Base-by-base conservation (phyloP, 2,113 vertebrate species). In the Onychorhynchus coronatus region DNA sequence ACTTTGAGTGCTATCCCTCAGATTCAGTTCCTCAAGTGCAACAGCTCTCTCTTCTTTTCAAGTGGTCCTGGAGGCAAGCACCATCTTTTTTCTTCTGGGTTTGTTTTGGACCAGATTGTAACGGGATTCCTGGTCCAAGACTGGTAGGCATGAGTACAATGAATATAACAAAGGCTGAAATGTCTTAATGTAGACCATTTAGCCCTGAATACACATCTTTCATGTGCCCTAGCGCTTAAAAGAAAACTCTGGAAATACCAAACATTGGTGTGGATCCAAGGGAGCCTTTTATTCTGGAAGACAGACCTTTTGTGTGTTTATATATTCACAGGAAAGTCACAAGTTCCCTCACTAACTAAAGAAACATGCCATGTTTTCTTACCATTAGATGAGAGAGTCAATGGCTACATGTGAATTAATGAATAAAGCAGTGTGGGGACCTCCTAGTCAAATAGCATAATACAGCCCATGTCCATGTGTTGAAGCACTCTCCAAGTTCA, bases 181-280 rank as follows among this genome's bases (percentile, higher is more conserved):
- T 49, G 12, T 35, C 71, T 62, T 71, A 28, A 71, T 31, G 31
- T 35, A 88, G 50, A 63, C 12, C 25, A 35, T 89, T 84, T 87
- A 81, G 66, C 70, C 56, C 52, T 63, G 53, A 78, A 85, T 78
- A 23, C 30, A 59, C 28, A 55, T 20, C 5, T 33, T 85, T 65
- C 52, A 24, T 75, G 35, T 44, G 67, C 35, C 42, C 50, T 17
- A 82, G 39, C 46, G 89, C 52, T 56, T 39, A 68, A 33, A 47
- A 95, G 47, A 49, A 75, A 91, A 73, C 25, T 62, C 39, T 71
- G 59, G 24, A 89, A 95, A 84, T 41, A 89, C 35, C 59, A 91
- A 92, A 70, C 41, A 56, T 13, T 85, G 56, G 8, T 91, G 14
- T 24, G 8, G 35, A 67, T 91, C 76, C 52, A 91, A 94, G 42